Percentiles rank a stretch among this genome's conserved stretches.
phyloP scores from a whole-genome alignment of 2,797 vertebrate species.

The Gadopsis marmoratus region DNA sequence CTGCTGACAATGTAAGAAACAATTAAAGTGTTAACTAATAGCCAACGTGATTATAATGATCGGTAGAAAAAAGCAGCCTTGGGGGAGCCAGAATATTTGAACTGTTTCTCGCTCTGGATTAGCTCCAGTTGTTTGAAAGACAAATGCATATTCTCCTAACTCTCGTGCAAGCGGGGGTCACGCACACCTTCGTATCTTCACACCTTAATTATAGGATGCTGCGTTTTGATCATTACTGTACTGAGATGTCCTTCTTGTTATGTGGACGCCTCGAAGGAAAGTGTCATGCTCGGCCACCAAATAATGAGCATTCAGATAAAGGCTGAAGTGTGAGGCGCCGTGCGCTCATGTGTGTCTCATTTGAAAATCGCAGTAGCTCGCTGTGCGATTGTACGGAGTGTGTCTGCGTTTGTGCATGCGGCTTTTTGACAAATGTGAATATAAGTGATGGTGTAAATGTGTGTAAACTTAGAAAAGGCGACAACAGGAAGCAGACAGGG shows the following conservation, averaged over 20 bases:
- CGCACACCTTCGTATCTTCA: neutral
- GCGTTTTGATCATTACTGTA: neutral
- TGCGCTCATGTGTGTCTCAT: slow-evolving; percentile 11
- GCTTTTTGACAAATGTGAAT: slow-evolving; percentile 43
- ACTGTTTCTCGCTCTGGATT: slow-evolving; percentile 5
- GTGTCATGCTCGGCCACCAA: neutral
- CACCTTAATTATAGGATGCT: slow-evolving; percentile 15
- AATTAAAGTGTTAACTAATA: slow-evolving; percentile 39
- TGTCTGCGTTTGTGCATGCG: neutral
- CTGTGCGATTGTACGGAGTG: neutral
- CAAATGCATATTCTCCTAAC: neutral
- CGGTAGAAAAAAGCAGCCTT: neutral
- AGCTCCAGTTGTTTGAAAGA: neutral
- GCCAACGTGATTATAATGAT: slow-evolving; percentile 8
- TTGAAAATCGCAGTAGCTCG: neutral
- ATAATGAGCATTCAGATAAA: slow-evolving; percentile 46
- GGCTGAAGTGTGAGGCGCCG: neutral
- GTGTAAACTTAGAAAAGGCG: slow-evolving; percentile 40
- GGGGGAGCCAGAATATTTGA: neutral
- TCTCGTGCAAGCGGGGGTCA: neutral
- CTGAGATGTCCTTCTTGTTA: neutral
- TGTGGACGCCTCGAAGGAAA: neutral
- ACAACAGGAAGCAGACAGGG: slow-evolving; percentile 65
- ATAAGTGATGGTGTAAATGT: slow-evolving; percentile 26
- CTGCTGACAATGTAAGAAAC: slow-evolving; percentile 23